Base-by-base conservation (phyloP, 1,140 invertebrate species). In the Platorchestia sp. region DNA sequence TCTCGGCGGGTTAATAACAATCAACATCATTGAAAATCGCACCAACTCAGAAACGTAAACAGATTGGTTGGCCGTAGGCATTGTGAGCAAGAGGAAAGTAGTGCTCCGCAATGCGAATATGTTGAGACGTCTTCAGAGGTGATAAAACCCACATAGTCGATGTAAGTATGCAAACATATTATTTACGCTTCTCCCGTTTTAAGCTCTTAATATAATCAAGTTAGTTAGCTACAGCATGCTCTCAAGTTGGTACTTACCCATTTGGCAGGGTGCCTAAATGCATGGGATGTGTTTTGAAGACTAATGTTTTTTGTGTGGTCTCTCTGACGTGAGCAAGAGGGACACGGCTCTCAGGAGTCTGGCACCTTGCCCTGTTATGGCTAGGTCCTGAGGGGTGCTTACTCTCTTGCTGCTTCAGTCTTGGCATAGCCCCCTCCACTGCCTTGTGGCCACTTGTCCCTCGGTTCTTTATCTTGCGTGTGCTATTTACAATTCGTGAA, bases 261-360 rank as follows among this genome's bases (percentile, higher is more conserved):
- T 93, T 93, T 93, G 91, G 91, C 91, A 16, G 14, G n/a, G 91
- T 93, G 91, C 91, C 91, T 93, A 93, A 93, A 93, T 93, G 91
- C 91, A 93, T 93, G 91, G 91, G 91, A 93, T 93, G 91, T 93
- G 91, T 93, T 93, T 93, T 93, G 41, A 93, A 93, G 91, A 44
- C 91, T 93, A 36, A 89, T 89, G 45, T 93, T 93, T 93, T 93
- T 93, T 93, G 43, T 93, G 91, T 93, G 91, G 91, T 93, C 45
- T 93, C 91, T 93, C 91, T 93, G 91, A 93, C 91, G 91, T 93
- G 91, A 93, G 91, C 91, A 93, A 93, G 91, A 93, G 91, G 91
- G 91, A 93, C 91, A 93, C 91, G 91, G 91, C 91, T 93, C 91
- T 93, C 91, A 93, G 91, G 91, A 93, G 91, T 93, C 91, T 93